Evolutionary conservation across 2,113 vertebrate species (phyloP).

Genomic region (Nicator chloris): DNA sequence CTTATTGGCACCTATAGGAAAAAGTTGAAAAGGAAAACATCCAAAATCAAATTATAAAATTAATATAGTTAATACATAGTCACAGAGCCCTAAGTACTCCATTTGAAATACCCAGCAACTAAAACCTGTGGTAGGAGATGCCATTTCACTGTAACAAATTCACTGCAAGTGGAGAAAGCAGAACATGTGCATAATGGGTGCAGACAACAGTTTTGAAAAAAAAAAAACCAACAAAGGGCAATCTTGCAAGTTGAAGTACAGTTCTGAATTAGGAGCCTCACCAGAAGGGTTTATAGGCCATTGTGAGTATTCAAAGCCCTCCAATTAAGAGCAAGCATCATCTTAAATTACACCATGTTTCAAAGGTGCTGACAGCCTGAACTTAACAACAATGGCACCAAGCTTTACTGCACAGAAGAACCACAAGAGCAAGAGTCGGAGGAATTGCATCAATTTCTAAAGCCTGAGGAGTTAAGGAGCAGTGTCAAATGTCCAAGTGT

Average conservation of each 20-base stretch:
- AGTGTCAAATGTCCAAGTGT: not conserved
- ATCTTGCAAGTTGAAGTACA: not conserved
- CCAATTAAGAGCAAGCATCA: not conserved
- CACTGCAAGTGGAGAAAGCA: not conserved
- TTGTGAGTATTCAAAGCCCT: not conserved
- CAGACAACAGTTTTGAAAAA: accelerated
- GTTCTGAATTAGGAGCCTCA: not conserved
- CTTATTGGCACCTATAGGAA: not conserved
- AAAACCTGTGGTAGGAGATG: not conserved
- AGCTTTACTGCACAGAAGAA: not conserved
- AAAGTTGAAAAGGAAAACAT: not conserved
- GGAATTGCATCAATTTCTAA: not conserved
- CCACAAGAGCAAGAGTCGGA: not conserved
- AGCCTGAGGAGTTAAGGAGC: not conserved
- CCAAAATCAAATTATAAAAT: not conserved
- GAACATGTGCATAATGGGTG: not conserved
- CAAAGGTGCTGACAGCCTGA: not conserved
- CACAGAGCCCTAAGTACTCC: not conserved
- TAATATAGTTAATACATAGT: not conserved
- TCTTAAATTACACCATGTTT: not conserved
- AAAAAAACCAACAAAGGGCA: not conserved
- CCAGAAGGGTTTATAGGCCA: not conserved
- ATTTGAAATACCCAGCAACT: not conserved
- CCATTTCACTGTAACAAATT: not conserved
- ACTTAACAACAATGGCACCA: not conserved